Evolutionary conservation across 1,140 invertebrate genomes (phyloP).

Genomic region (Euborellia annulipes): DNA sequence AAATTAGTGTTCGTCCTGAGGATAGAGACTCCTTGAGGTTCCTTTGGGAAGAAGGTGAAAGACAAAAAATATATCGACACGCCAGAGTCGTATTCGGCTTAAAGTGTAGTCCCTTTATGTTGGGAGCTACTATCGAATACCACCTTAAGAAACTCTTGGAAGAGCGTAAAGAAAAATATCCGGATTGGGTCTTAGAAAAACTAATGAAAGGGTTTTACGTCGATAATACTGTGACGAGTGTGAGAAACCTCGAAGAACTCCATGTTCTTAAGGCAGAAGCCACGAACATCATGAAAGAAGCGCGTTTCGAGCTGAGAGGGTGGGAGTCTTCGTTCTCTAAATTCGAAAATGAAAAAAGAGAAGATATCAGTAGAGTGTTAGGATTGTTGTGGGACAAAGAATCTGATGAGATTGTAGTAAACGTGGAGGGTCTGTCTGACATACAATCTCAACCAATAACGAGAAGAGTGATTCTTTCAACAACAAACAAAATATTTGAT

Average conservation of each 20-base stretch:
- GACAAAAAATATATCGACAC: conserved; percentile 16
- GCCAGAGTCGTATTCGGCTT: conserved; percentile 16
- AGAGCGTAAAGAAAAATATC: conserved; percentile 4
- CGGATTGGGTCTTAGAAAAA: too few species aligned
- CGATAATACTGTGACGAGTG: conserved; percentile 17
- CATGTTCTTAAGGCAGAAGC: conserved; percentile 11
- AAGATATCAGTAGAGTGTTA: conserved; percentile 9
- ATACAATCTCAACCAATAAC: conserved; percentile 1
- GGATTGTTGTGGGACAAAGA: conserved; percentile 16
- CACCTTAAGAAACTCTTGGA: conserved; percentile 4
- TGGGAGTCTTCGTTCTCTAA: conserved; percentile 17
- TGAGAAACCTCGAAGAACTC: conserved; percentile 13
- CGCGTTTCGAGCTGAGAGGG: conserved; percentile 19
- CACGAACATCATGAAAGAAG: conserved; percentile 13
- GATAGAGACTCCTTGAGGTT: conserved; percentile 23
- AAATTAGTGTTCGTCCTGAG: conserved; percentile 17
- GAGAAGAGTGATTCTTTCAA: conserved; percentile 15
- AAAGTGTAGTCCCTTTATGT: conserved; percentile 11
- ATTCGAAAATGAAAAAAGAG: conserved; percentile 1
- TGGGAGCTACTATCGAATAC: conserved; percentile 7
- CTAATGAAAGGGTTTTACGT: conserved; percentile 16
- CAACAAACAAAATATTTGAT: conserved; percentile 21
- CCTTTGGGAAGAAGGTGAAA: conserved; percentile 19
- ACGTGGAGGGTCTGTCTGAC: conserved; percentile 3
- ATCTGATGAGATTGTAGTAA: conserved; percentile 11